Evolutionary conservation across 2,797 vertebrate species (phyloP).

Genomic region (Cossypha dichroa): DNA sequence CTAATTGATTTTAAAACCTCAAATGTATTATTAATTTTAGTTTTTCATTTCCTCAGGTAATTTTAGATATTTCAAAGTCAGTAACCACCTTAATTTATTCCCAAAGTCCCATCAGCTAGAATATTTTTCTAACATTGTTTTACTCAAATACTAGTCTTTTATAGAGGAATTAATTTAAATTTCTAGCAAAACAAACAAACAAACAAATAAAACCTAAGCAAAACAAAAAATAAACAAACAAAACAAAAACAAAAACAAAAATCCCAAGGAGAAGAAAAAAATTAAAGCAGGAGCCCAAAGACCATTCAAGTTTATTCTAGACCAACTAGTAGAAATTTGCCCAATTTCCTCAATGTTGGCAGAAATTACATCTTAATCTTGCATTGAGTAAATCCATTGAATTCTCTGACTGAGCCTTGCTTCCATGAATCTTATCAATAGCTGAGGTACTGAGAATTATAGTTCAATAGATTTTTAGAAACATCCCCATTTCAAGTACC

Average conservation of each 20-base stretch:
- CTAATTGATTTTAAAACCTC: background rate
- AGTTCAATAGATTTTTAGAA: background rate
- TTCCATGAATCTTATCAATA: background rate
- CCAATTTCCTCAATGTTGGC: background rate
- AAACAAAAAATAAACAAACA: no score
- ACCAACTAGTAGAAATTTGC: background rate
- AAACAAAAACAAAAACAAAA: no score
- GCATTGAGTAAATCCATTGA: background rate
- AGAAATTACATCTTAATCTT: background rate
- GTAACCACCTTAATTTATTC: background rate
- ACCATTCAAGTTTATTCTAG: background rate
- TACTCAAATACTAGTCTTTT: background rate
- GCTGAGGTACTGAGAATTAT: background rate
- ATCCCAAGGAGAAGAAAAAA: background rate
- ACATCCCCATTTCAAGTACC: background rate
- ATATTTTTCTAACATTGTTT: background rate
- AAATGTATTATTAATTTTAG: background rate
- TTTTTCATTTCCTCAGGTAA: background rate
- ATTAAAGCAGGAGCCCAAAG: background rate
- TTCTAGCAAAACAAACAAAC: background rate
- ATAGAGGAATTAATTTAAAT: background rate
- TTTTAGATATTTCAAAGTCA: background rate
- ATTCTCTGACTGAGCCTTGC: background rate
- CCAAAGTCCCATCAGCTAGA: background rate
- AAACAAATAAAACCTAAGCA: no score